Evolutionary conservation across 2,113 vertebrate genomes (phyloP), one percentile per base, ranked within the genome.

Genomic region (Empidonax alnorum): DNA sequence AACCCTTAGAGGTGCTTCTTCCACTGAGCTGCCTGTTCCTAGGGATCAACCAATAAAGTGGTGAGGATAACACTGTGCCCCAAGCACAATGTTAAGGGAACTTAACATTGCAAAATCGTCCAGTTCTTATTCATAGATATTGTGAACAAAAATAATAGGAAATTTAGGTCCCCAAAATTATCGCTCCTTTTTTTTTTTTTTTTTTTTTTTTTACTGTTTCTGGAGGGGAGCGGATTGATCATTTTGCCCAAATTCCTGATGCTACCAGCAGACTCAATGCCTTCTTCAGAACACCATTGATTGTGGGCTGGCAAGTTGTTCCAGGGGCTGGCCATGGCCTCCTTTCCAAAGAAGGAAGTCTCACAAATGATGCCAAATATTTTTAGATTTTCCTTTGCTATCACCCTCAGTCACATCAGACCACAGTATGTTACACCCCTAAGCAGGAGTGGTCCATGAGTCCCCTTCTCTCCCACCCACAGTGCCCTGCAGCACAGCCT

Each of bases 61-160:
- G 4, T 44, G 22, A 66, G 1, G 0, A 37, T 14, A 28, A 56
- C 6, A 7, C 5, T 41, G 31, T 37, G 22, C 6, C 69, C n/a
- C 17, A 37, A 11, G 61, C 39, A 41, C 39, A 41, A 12, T 41
- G 39, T 41, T 41, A 41, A 41, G 39, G 39, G 39, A 85, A 41
- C 22, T 47, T 3, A 0, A 20, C 25, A 2, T 9, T 33, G 22
- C 11, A 7, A 37, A 68, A 61, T 2, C 0, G 0, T 3, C 25
- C 17, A 18, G 3, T 69, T 77, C 67, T 75, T 10, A 46, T 33
- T 78, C 25, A 42, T 7, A 68, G 65, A 19, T 28, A 19, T 35
- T 55, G 6, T 15, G 37, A 67, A 10, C 5, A 84, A 84, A 87
- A 84, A 41, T 37, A 37, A 41, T 42, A 30, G 5, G 12, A 52